Conservation (phyloP, 2,888 invertebrate species). For the Drosophila dives region DNA sequence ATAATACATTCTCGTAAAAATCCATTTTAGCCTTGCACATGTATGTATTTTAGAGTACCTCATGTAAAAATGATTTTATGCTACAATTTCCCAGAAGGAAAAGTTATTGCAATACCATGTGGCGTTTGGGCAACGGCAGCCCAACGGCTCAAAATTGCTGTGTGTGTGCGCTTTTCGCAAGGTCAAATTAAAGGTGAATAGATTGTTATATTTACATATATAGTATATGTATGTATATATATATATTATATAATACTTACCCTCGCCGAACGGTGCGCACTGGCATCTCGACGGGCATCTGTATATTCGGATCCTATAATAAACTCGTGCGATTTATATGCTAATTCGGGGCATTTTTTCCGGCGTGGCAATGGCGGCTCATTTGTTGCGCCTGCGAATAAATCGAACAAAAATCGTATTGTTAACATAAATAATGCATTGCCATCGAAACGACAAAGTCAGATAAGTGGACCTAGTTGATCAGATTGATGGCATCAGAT, state of each 20-base stretch:
- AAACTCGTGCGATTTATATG: conserved; percentile 94
- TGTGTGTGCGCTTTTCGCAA: conserved; percentile 25
- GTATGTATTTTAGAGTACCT: not conserved
- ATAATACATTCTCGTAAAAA: not conserved
- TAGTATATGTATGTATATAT: not conserved
- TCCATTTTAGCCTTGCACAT: not conserved
- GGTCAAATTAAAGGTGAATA: conserved; percentile 48
- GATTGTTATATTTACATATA: conserved; percentile 7
- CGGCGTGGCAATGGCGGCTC: conserved; percentile 94
- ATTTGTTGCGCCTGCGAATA: conserved; percentile 86
- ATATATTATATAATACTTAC: conserved; percentile 73
- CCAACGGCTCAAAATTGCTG: conserved; percentile 4
- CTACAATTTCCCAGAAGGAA: not conserved
- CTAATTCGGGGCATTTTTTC: conserved; percentile 95
- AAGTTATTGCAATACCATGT: conserved; percentile 26
- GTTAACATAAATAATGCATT: conserved; percentile 38
- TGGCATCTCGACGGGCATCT: conserved; percentile 85
- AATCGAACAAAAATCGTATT: conserved; percentile 21
- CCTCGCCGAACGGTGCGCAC: conserved; percentile 84
- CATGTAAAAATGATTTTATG: conserved; percentile 20
- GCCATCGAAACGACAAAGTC: conserved; percentile 39
- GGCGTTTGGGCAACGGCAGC: not conserved
- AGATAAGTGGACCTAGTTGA: conserved; percentile 30
- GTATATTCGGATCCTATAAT: conserved; percentile 88
- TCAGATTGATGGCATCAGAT: conserved; percentile 13